Evolutionary conservation across 2,113 vertebrate genomes (phyloP), one percentile per base, ranked within the genome.

Genomic region (Propithecus coquereli): DNA sequence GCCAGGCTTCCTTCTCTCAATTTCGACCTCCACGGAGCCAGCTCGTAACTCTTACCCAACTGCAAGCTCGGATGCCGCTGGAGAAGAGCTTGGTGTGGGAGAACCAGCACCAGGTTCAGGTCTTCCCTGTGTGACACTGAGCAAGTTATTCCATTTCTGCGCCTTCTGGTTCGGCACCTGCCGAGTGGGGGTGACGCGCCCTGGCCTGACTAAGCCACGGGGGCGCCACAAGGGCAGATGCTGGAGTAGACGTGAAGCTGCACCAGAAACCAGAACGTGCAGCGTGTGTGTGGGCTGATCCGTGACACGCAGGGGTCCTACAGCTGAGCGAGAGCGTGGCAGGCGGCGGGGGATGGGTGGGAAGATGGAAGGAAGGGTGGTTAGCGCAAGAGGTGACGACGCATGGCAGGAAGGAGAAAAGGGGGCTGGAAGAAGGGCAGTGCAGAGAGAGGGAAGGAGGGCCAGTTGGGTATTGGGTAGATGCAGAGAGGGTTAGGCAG

Each of bases 131-230:
- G 10, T 27, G 27, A 57, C 32, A 20, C 22, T 7, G 17, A 66
- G 45, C 34, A 50, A n/a, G 2, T 52, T 16, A 23, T 13, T 92
- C 47, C 20, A 5, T 23, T 45, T 65, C 70, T 1, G 5, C 25
- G 23, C 37, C 37, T 9, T 81, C 59, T 45, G 37, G 16, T 32
- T 74, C 37, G 23, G 84, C 57, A 30, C 20, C 68, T 57, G 37
- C 16, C 70, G 45, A 30, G 1, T 6, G 23, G 20, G 47, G 8
- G 8, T 47, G 37, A n/a, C 6, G 63, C 43, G 40, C 20, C 52
- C 8, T 0, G 30, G 25, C 52, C 63, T 54, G 76, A 27, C 32
- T 12, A 6, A 2, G 1, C 61, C n/a, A 9, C 1, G 3, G n/a
- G n/a, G 83, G 10, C 12, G 17, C 45, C 50, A 1, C 61, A 5